phyloP scores from a whole-genome alignment of 2,888 invertebrate genomes.

The Acleris laterana region DNA sequence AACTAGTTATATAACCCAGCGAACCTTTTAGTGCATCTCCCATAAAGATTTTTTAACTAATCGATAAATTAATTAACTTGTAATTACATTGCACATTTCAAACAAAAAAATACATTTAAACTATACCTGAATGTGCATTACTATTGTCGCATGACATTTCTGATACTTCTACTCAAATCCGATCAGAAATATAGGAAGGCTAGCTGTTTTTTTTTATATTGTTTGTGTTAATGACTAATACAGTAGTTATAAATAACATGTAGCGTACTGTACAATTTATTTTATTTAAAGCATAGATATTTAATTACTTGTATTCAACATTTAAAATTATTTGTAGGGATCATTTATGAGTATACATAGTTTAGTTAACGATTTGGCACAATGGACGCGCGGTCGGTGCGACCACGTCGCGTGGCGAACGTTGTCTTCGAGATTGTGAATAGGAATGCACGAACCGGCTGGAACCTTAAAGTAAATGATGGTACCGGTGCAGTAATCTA shows the following conservation, averaged over 20 bases:
- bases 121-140: background rate
- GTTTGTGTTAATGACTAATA: conserved; percentile 26
- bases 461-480: too few species aligned
- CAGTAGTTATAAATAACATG: conserved; percentile 20
- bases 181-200: conserved; percentile 22
- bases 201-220: conserved; percentile 29
- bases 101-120: background rate
- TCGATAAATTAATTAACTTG: background rate
- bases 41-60: background rate
- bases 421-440: too few species aligned
- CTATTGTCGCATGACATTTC: conserved; percentile 2
- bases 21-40: background rate
- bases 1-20: background rate
- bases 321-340: conserved; percentile 36
- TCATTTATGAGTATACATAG: conserved; percentile 22
- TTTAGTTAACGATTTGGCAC: conserved; percentile 22
- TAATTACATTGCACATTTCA: background rate
- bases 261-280: conserved; percentile 35
- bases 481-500: too few species aligned
- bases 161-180: conserved; percentile 8
- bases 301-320: conserved; percentile 34
- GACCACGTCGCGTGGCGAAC: too few species aligned
- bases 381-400: background rate
- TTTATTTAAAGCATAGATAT: conserved; percentile 30
- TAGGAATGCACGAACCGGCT: too few species aligned